A percentile compares a stretch with the other conserved stretches of the same genome.
These are phyloP conservation scores for Amphibalanus amphitrite DNA, from an alignment of 1,140 invertebrate species.

Conservation along the genomic window DNA sequence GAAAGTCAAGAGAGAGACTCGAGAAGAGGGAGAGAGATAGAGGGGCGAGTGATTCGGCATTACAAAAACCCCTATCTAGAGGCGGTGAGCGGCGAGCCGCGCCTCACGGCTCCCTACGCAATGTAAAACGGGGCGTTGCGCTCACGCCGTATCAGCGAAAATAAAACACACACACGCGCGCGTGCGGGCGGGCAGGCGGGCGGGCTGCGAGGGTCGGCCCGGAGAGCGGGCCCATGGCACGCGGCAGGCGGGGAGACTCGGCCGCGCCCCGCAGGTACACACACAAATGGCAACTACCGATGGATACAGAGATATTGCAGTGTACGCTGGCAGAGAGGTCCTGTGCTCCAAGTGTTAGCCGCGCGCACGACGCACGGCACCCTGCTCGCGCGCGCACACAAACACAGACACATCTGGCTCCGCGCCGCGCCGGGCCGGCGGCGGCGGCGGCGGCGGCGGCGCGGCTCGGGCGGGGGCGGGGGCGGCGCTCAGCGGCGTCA, in stretches of 20 bases:
- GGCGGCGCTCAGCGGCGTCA: background rate
- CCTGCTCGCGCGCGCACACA: background rate
- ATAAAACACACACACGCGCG: too few species aligned
- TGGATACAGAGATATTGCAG: constrained; percentile 1
- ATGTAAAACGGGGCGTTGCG: background rate
- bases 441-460: too few species aligned
- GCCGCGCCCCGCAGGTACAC: background rate
- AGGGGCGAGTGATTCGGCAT: background rate
- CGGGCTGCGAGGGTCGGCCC: too few species aligned
- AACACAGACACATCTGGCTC: background rate
- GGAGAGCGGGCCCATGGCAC: background rate
- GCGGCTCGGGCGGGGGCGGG: too few species aligned
- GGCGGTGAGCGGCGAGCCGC: background rate
- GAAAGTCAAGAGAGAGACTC: too few species aligned
- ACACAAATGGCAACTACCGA: background rate
- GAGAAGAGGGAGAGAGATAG: too few species aligned
- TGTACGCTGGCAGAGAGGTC: background rate
- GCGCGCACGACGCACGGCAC: background rate
- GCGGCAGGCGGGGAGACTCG: background rate
- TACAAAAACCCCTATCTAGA: background rate
- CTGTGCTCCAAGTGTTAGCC: background rate
- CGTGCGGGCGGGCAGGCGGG: too few species aligned
- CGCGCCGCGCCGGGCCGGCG: too few species aligned
- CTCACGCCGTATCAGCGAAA: too few species aligned
- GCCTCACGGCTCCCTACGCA: background rate